These are phyloP conservation scores for Myrmophylax atrothorax DNA, from an alignment of 2,113 vertebrate species.

Conservation along the genomic window DNA sequence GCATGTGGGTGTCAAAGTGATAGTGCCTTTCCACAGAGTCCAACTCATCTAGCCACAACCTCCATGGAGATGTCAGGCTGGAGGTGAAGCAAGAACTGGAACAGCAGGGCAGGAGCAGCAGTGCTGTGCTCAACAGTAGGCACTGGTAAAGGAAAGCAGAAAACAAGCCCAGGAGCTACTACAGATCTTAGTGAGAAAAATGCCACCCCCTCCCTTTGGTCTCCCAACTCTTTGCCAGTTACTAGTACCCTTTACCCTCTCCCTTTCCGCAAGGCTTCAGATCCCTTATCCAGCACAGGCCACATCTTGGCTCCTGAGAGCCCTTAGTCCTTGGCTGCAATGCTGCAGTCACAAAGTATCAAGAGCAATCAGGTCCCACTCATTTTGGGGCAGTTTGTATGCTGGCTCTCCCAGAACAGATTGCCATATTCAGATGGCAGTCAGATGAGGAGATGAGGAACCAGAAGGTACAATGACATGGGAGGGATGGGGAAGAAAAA, in stretches of 20 bases:
- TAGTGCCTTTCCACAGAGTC: not conserved
- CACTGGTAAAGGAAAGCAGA: not conserved
- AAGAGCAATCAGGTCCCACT: not conserved
- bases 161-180: not conserved
- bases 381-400: not conserved
- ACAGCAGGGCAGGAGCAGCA: not conserved
- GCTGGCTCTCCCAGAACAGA: not conserved
- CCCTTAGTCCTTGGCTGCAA: not conserved
- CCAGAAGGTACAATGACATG: rapidly evolving
- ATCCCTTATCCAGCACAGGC: not conserved
- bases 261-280: not conserved
- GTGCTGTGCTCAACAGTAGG: not conserved
- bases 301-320: not conserved
- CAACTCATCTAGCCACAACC: not conserved
- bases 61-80: not conserved
- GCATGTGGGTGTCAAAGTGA: not conserved
- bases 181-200: not conserved
- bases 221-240: not conserved
- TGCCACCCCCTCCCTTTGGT: not conserved
- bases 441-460: not conserved
- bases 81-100: not conserved
- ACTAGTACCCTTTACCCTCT: not conserved
- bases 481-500: not conserved
- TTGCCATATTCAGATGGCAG: not conserved
- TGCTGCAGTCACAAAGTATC: not conserved